Evolutionary conservation across 1,140 invertebrate species (phyloP).

Genomic region (Antheraea mylitta): DNA sequence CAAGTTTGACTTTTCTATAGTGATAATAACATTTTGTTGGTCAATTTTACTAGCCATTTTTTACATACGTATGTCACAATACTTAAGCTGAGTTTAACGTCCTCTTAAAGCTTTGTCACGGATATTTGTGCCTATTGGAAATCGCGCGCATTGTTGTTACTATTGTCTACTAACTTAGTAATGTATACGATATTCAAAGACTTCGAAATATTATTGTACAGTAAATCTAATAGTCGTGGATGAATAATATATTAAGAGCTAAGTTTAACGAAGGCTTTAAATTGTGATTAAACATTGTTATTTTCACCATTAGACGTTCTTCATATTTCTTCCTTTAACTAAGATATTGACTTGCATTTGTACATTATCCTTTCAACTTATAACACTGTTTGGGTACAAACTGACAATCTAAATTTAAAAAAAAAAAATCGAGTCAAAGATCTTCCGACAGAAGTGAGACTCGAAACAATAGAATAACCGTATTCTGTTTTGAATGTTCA

Average conservation of each 20-base stretch:
- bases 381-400: no score
- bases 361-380: no score
- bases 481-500: no score
- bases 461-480: no score
- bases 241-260: background rate
- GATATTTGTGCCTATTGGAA: slow-evolving; percentile 19
- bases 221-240: background rate
- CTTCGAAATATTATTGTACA: background rate
- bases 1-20: no score
- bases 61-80: slow-evolving; percentile 43
- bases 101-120: slow-evolving; percentile 25
- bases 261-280: background rate
- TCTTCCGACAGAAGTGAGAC: no score
- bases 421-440: no score
- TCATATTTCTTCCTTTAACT: background rate
- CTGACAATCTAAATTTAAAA: no score
- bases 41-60: slow-evolving; percentile 18
- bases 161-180: slow-evolving; percentile 5
- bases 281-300: background rate
- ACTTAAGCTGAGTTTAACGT: slow-evolving; percentile 33
- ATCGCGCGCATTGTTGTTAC: slow-evolving; percentile 9
- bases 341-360: background rate
- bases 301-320: background rate
- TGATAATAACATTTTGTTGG: no score
- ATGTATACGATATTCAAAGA: slow-evolving; percentile 2